Percentiles rank a stretch among this genome's conserved stretches.
Evolutionary conservation across 2,113 vertebrate species (phyloP).

Genomic region (Prolemur simus): DNA sequence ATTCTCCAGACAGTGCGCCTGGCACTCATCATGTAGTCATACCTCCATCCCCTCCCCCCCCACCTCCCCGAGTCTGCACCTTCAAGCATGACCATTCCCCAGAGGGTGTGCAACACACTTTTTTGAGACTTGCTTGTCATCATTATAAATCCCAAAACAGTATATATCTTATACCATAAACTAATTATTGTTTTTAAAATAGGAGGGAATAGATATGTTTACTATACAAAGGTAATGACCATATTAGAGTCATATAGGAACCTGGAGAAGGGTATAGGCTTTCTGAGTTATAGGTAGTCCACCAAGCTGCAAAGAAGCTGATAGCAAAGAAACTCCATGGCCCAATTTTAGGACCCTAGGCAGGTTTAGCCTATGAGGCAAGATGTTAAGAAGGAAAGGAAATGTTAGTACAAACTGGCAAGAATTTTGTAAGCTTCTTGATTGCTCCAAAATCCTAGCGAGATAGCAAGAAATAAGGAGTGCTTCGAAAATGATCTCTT

Average conservation of each 20-base stretch:
- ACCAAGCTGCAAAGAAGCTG: neutral
- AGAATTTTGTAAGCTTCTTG: neutral
- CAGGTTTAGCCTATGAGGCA: neutral
- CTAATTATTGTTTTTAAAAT: neutral
- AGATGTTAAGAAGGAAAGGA: neutral
- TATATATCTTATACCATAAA: neutral
- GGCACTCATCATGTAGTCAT: too few relatives aligned
- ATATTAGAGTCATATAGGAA: neutral
- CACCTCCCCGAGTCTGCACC: too few relatives aligned
- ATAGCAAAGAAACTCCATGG: neutral
- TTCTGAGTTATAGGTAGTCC: neutral
- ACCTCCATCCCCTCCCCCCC: too few relatives aligned
- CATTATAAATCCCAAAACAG: neutral
- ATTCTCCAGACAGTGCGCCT: too few relatives aligned
- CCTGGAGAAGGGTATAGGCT: neutral
- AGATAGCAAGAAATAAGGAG: neutral
- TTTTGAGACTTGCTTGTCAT: neutral
- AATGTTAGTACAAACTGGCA: neutral
- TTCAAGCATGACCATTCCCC: too few relatives aligned
- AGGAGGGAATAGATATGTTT: neutral
- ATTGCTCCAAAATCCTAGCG: neutral
- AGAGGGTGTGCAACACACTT: too few relatives aligned
- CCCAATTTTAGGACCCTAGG: neutral
- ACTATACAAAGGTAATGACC: neutral
- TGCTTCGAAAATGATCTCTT: neutral